A percentile compares a stretch with the other conserved stretches of the same genome.
Evolutionary conservation across 1,140 invertebrate genomes (phyloP).

Genomic region (Euwallacea fornicatus): DNA sequence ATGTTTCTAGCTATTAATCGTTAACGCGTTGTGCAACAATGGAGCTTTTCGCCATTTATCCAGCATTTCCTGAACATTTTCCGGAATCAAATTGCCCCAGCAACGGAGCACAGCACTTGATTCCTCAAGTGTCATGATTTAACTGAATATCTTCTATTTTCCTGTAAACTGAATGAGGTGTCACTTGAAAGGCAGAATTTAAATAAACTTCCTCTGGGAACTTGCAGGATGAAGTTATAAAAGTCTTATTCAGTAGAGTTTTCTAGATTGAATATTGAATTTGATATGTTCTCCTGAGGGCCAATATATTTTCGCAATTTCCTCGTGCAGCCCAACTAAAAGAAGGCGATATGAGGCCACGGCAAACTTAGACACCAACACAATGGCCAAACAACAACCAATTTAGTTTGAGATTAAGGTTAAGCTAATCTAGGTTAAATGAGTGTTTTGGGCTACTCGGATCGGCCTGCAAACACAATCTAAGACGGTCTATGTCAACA

Average conservation of each 20-base stretch:
- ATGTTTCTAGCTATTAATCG: too few species aligned
- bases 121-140: slow-evolving; percentile 10
- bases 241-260: too few species aligned
- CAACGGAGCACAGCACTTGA: background rate
- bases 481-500: background rate
- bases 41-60: too few species aligned
- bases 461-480: slow-evolving; percentile 1
- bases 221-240: too few species aligned
- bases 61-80: too few species aligned
- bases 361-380: background rate
- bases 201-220: background rate
- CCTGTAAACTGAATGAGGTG: slow-evolving; percentile 7
- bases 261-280: background rate
- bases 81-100: too few species aligned
- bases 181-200: slow-evolving; percentile 14
- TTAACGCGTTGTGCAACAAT: too few species aligned
- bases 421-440: slow-evolving; percentile 1
- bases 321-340: background rate
- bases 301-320: background rate
- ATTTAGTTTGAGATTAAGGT: slow-evolving; percentile 1
- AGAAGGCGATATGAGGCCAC: background rate
- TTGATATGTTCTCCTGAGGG: background rate
- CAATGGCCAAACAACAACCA: background rate
- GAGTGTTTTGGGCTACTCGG: background rate
- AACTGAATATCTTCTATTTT: slow-evolving; percentile 16